Evolutionary conservation across 2,797 vertebrate genomes (phyloP).

Genomic region (Sebastes kiyomatsui): DNA sequence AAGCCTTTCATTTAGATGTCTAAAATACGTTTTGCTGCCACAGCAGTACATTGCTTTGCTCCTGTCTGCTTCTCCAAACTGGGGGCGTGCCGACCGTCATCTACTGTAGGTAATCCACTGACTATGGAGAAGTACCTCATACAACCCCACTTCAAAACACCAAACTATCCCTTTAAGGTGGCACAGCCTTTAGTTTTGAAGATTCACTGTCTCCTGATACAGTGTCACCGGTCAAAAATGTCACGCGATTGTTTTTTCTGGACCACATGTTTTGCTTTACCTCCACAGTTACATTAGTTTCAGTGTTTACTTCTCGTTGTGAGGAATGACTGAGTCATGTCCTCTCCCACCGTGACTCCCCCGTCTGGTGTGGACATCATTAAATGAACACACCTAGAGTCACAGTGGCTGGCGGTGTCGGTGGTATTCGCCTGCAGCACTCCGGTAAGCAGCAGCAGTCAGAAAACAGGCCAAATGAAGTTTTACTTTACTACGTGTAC

Average conservation of each 20-base stretch:
- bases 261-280: background rate
- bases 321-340: conserved; percentile 2
- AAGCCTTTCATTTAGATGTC: too few relatives aligned
- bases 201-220: background rate
- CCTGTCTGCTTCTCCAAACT: too few relatives aligned
- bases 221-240: background rate
- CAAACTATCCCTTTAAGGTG: too few relatives aligned
- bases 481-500: background rate
- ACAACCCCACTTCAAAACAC: too few relatives aligned
- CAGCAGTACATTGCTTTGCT: too few relatives aligned
- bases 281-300: background rate
- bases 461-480: background rate
- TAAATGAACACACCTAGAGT: background rate
- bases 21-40: too few relatives aligned
- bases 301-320: background rate
- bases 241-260: background rate
- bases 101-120: too few relatives aligned
- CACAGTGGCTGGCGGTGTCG: background rate
- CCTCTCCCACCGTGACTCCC: background rate
- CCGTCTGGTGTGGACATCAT: background rate
- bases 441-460: background rate
- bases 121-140: too few relatives aligned
- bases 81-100: too few relatives aligned
- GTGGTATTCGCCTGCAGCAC: background rate
- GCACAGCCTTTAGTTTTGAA: background rate